These are phyloP conservation scores for Apamea anceps DNA, from an alignment of 2,888 invertebrate genomes.

Conservation along the genomic window DNA sequence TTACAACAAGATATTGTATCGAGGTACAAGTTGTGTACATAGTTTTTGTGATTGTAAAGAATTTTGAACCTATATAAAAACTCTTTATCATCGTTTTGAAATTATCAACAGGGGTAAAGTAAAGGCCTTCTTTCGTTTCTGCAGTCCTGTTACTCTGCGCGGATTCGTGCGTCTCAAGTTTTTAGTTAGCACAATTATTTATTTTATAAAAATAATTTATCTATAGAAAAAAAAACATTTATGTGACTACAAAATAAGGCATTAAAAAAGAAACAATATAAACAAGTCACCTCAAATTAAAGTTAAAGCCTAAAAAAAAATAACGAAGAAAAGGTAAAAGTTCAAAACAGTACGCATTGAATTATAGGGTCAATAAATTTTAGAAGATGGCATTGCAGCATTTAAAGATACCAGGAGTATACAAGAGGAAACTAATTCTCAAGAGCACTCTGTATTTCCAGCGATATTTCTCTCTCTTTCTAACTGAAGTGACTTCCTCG, in stretches of 20 bases:
- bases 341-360: not conserved
- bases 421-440: not conserved
- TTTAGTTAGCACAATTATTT: not conserved
- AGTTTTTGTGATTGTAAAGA: not conserved
- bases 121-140: not conserved
- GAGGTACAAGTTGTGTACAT: not conserved
- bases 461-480: not conserved
- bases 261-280: not conserved
- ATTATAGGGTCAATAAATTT: not conserved
- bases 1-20: not conserved
- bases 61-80: not conserved
- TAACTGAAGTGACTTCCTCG: not conserved
- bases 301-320: not conserved
- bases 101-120: not conserved
- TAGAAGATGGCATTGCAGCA: not conserved
- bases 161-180: not conserved
- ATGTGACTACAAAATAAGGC: not conserved
- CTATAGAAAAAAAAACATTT: not conserved
- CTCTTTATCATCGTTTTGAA: not conserved
- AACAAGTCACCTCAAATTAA: too few relatives aligned
- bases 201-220: not conserved
- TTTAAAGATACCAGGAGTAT: not conserved
- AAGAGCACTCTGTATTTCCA: not conserved
- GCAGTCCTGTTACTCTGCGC: not conserved
- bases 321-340: too few relatives aligned